A percentile compares a stretch with the other conserved stretches of the same genome.
Conservation (phyloP, 2,113 vertebrate genomes). For the Antidorcas marsupialis region DNA sequence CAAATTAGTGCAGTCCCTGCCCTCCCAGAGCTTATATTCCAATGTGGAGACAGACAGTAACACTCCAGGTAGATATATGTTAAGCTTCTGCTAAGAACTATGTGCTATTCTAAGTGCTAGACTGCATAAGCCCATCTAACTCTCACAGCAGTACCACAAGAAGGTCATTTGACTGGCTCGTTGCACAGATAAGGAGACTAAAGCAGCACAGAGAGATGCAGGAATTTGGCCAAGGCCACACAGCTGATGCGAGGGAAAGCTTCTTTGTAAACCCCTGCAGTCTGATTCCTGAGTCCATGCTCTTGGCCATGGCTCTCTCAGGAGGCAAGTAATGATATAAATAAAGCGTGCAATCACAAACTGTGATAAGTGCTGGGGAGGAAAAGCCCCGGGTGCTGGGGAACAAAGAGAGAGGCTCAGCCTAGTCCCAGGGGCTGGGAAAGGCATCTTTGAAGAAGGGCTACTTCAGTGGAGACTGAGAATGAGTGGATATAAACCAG, state of each 20-base stretch:
- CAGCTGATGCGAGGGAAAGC: not conserved
- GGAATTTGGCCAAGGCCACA: not conserved
- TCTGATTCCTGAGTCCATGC: not conserved
- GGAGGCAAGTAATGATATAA: not conserved
- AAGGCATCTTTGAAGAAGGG: not conserved
- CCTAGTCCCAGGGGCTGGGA: not conserved
- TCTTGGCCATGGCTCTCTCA: not conserved
- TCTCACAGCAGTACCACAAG: fast-evolving
- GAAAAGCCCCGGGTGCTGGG: not conserved
- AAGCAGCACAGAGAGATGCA: not conserved
- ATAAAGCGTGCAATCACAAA: not conserved
- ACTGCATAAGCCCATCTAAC: too few relatives aligned
- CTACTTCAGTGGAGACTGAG: not conserved
- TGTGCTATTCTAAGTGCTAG: not conserved
- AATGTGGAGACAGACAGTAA: not conserved
- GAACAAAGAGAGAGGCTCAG: not conserved
- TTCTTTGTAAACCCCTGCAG: not conserved
- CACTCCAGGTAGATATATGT: too few relatives aligned
- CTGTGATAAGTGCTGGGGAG: not conserved
- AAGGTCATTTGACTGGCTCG: too few relatives aligned
- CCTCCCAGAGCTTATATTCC: not conserved
- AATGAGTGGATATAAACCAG: not conserved
- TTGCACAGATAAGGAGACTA: not conserved
- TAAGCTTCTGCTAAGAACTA: not conserved
- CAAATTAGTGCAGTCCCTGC: not conserved